Evolutionary conservation across 1,140 invertebrate genomes (phyloP), one percentile per base, ranked within the genome.

Genomic region (Drosophila gunungcola): DNA sequence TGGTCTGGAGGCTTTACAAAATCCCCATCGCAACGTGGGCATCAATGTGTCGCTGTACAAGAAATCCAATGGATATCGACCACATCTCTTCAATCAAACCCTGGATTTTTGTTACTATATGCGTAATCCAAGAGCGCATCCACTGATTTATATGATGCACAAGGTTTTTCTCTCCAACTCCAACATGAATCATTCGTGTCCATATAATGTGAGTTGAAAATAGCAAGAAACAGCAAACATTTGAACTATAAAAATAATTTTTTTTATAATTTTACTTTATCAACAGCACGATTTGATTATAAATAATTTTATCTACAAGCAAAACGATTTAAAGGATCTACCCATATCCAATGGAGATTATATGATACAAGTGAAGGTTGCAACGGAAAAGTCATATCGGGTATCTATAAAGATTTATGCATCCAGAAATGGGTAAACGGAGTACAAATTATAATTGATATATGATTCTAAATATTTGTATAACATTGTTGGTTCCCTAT

Each of bases 21-120:
- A 3, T 49, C 3, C 78, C 82, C 2, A 41, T 85, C 1, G 46
- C 1, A 82, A 67, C 25, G 46, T 68, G 4, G 45, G 43, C 3
- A 10, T 82, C 4, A 79, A 77, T 46, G 12, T 86, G 10, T 25
- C 65, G 6, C 43, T 89, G 1, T 62, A 45, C 34, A 80, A 72
- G 25, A 82, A 65, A 52, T 78, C 62, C 0, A 76, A 76, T 13
- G 60, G 73, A 32, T 76, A 74, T 73, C 60, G 21, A 2, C 73
- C 73, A 0, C 65, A 49, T 46, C 27, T 76, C 1, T 45, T 73
- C 1, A 76, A 76, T 32, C 69, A 76, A 38, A 73, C 45, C 3
- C 2, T 76, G 3, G 69, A 76, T 36, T 76, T 38, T 6, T 76
- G 73, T 16, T 73, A 76, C 53, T 76, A 65, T n/a, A 73, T 76